Percentiles rank a stretch among this genome's conserved stretches.
Evolutionary conservation across 2,113 vertebrate species (phyloP).

Genomic region (Glaucomys volans): DNA sequence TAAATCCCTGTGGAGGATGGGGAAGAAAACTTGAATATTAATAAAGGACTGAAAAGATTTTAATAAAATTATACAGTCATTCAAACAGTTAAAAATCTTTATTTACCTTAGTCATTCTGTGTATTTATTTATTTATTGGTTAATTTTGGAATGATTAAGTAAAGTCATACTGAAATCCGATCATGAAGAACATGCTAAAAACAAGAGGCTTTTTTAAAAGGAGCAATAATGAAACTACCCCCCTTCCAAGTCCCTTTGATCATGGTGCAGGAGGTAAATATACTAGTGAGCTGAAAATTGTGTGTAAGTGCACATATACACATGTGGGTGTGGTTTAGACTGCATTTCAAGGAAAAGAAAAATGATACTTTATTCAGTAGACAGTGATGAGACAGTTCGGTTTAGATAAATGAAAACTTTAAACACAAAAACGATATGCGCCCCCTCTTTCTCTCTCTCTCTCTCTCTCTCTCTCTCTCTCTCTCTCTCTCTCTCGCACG

Average conservation of each 20-base stretch:
- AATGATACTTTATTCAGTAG: not conserved
- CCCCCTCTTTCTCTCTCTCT: too few relatives aligned
- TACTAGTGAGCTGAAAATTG: not conserved
- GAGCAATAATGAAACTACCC: not conserved
- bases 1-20: not conserved
- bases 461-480: too few relatives aligned
- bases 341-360: not conserved
- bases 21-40: not conserved
- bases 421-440: not conserved
- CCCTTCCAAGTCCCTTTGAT: not conserved
- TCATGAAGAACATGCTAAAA: not conserved
- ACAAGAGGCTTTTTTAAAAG: not conserved
- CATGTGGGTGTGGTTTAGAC: not conserved
- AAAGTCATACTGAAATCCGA: not conserved
- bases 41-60: not conserved
- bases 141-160: not conserved
- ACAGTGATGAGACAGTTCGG: not conserved
- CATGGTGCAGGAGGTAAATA: not conserved
- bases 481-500: too few relatives aligned
- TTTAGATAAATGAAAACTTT: not conserved
- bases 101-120: not conserved
- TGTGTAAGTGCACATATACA: fast-evolving
- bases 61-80: not conserved
- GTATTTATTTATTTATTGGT: not conserved
- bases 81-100: not conserved